Evolutionary conservation across 1,140 invertebrate species (phyloP).

Genomic region (Argopecten irradians): DNA sequence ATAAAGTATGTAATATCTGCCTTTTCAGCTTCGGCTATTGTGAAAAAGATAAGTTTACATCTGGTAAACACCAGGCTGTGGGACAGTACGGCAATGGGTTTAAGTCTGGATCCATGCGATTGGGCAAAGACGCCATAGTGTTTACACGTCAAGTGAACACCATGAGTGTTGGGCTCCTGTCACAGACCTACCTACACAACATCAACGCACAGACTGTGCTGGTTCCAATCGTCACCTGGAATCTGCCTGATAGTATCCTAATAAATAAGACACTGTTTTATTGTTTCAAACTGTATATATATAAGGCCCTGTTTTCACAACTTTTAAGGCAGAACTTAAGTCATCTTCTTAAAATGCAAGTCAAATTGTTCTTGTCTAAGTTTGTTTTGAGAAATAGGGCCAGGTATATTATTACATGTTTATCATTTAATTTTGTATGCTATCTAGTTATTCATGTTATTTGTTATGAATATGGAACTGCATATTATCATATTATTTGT

Average conservation of each 20-base stretch:
- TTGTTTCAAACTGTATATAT: background rate
- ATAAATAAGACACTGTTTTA: no score
- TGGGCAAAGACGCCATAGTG: conserved; percentile 73
- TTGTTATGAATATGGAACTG: no score
- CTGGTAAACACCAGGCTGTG: conserved; percentile 67
- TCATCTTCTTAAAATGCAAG: background rate
- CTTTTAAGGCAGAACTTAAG: background rate
- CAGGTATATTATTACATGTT: no score
- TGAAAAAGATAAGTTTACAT: conserved; percentile 65
- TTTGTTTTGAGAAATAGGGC: no score
- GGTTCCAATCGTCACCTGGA: conserved; percentile 71
- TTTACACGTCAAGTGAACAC: conserved; percentile 63
- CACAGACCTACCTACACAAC: conserved; percentile 69
- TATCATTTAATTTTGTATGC: no score
- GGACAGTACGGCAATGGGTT: conserved; percentile 76
- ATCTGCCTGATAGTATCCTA: conserved; percentile 67
- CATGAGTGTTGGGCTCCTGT: conserved; percentile 73
- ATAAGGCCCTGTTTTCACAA: background rate
- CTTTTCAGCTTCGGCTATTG: conserved; percentile 72
- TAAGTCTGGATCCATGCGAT: conserved; percentile 74
- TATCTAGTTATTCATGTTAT: no score
- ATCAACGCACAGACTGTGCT: conserved; percentile 69
- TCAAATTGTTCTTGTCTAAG: background rate
- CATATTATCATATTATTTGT: no score
- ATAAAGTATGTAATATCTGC: background rate